Base-by-base conservation (phyloP, 2,888 invertebrate genomes). In the Stenurella melanura region DNA sequence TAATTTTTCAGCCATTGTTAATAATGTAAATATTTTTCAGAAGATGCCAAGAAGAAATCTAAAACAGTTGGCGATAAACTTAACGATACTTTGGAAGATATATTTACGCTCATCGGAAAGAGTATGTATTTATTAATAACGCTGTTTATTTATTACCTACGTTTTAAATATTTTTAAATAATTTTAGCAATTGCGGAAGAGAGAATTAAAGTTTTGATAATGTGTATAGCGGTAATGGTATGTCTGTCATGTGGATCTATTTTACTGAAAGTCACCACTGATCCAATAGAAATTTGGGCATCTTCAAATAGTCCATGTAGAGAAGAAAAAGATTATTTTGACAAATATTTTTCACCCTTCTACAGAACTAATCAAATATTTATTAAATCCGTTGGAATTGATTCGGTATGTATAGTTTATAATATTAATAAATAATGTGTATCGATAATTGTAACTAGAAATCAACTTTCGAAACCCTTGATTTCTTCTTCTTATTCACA, bases 201-300 rank as follows among this genome's bases (percentile, higher is more conserved):
- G 85, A 94, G 96, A 0, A 87, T 92, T 0, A 79, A 94, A 12
- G 91, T 95, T 1, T 88, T 97, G 17, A 91, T 93, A 84, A 75
- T 94, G 10, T 92, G 92, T 26, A 91, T 93, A 0, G 93, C 94
- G 90, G 74, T 94, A 0, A 90, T 93, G 30, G 86, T 93, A 9
- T 90, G 90, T 0, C 89, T 96, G 76, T 90, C 93, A 4, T 93
- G 92, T 80, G 98, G 98, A n/a, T 90, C 94, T 11, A 75, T 90
- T 0, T 90, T 90, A 73, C 89, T 97, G 80, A 89, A 93, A 77
- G 91, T 98, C 0, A 97, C 96, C 0, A 94, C 97, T 0, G 94
- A 97, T 88, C 98, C 98, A 0, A 94, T 98, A 1, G 96, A 98
- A 87, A 92, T 99, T 60, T 99, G 99, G 99, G 96, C 98, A 0